phyloP scores from a whole-genome alignment of 2,797 vertebrate species.

The Neosilurus hyrtlii region DNA sequence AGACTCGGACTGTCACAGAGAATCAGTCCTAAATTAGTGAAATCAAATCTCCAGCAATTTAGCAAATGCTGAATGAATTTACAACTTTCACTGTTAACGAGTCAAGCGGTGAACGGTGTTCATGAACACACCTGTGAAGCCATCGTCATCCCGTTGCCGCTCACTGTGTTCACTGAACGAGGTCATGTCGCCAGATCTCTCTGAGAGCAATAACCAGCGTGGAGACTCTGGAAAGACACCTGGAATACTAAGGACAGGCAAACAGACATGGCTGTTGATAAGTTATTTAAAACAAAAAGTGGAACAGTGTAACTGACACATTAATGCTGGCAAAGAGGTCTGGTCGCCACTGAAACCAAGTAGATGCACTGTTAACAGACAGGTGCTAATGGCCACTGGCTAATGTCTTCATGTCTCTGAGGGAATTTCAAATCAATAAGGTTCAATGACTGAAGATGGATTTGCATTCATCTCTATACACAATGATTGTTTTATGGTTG shows the following conservation, averaged over 20 bases:
- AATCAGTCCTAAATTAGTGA: not conserved
- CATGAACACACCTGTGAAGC: slow-evolving; percentile 72
- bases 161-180: slow-evolving; percentile 72
- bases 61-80: not conserved
- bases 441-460: slow-evolving; percentile 54
- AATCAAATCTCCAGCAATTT: not conserved
- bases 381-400: slow-evolving; percentile 56
- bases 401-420: slow-evolving; percentile 54
- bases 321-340: not conserved
- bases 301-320: not conserved
- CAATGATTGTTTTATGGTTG: not conserved
- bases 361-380: slow-evolving; percentile 44
- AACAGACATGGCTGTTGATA: slow-evolving; percentile 19
- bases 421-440: slow-evolving; percentile 63
- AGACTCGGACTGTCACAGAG: not conserved
- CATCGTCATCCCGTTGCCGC: slow-evolving; percentile 74
- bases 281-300: not conserved
- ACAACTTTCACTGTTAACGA: not conserved
- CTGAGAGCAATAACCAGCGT: slow-evolving; percentile 83
- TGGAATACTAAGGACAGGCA: slow-evolving; percentile 73
- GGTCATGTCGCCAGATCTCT: slow-evolving; percentile 72
- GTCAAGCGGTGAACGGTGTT: not conserved
- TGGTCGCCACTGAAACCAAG: slow-evolving; percentile 2
- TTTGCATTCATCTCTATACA: slow-evolving; percentile 43
- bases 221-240: slow-evolving; percentile 85